Conservation (phyloP, 92 coral and sea anemone genomes). For the Blastomussa wellsi region DNA sequence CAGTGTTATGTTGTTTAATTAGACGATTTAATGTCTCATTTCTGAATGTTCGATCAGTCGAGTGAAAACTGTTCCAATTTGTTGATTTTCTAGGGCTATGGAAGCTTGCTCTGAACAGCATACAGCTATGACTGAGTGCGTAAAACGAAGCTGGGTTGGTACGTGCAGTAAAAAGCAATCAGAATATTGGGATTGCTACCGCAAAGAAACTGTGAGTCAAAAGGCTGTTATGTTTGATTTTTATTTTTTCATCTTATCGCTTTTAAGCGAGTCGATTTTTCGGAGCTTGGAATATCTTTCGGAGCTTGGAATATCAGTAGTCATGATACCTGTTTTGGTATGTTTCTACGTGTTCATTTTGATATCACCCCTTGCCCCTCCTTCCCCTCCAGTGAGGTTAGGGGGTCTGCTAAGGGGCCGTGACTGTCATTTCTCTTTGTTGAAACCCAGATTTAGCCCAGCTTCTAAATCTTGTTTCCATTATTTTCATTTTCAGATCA, state of each 20-base stretch:
- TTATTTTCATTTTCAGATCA: conserved; percentile 47
- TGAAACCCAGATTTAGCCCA: too few relatives aligned
- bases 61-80: neutral
- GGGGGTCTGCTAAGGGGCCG: too few relatives aligned
- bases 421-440: too few relatives aligned
- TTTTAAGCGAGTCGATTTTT: too few relatives aligned
- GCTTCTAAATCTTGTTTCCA: neutral
- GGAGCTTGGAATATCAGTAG: too few relatives aligned
- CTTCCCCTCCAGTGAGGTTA: too few relatives aligned
- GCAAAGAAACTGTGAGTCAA: conserved; percentile 72
- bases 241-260: too few relatives aligned
- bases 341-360: too few relatives aligned
- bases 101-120: conserved; percentile 80
- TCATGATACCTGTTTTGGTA: too few relatives aligned
- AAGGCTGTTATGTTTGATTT: neutral
- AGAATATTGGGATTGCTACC: conserved; percentile 90
- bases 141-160: conserved; percentile 86
- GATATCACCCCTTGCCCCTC: too few relatives aligned
- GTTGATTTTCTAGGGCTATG: conserved; percentile 66
- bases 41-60: neutral
- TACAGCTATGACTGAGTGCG: conserved; percentile 71
- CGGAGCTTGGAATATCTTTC: too few relatives aligned
- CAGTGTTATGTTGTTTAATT: too few relatives aligned
- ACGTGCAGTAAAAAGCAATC: conserved; percentile 74
- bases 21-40: neutral